Base-by-base conservation (phyloP, 92 coral and sea anemone genomes). In the Metridium senile region DNA sequence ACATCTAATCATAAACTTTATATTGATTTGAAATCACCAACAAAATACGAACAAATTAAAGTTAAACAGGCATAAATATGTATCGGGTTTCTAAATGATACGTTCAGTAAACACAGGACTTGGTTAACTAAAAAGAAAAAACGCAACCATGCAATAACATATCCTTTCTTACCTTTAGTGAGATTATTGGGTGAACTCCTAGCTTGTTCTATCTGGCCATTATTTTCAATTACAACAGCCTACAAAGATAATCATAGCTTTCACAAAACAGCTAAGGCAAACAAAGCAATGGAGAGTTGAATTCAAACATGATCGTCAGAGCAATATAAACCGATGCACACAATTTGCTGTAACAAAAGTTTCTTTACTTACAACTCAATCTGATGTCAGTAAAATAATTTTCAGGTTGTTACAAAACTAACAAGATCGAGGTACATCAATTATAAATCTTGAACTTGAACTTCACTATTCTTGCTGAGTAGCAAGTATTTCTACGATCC, bases 211-310 rank as follows among this genome's bases (percentile, higher is more conserved):
- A 88, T 33, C 49, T 87, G 84, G 70, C 97, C 97, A 80, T 88
- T 88, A 86, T 82, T 88, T 53, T 92, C 97, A 53, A 89, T 89
- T 78, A 92, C 87, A 52, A 89, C 97, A 83, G 85, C 93, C 97
- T 92, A 68, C 31, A 69, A 39, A 81, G 68, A 80, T 47, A 84
- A 72, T 75, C 81, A 71, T 28, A 68, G 63, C 62, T 72, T 66
- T 20, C 46, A 29, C 53, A 11, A 72, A 54, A 33, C 29, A 30
- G 26, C 35, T 33, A 59, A 39, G 70, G 13, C 80, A 75, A 75
- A 75, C 80, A 75, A 75, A 75, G 46, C 11, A 57, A 57, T 74
- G 51, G 26, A 23, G 57, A 34, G 61, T 57, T 71, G 74, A 82
- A 74, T 65, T 69, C 68, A 16, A 54, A 21, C 6, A 19, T 63